Evolutionary conservation across 2,797 vertebrate genomes (phyloP), one percentile per base, ranked within the genome.

Genomic region (Neosalanx taihuensis): DNA sequence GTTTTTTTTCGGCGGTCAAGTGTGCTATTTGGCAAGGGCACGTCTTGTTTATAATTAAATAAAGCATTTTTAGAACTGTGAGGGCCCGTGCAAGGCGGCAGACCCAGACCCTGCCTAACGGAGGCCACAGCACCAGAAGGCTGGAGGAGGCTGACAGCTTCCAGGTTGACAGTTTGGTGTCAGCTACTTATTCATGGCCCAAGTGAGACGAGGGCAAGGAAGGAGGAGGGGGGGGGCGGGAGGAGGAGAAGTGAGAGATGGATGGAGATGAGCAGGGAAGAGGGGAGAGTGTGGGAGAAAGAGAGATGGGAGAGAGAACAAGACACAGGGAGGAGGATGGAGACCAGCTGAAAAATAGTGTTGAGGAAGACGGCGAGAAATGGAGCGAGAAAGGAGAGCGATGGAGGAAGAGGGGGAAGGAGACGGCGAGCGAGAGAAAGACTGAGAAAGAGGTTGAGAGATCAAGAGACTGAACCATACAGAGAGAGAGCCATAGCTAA

Each of bases 151-250:
- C 81, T 88, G 88, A 90, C 80, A 84, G 85, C 80, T 81, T 86
- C 81, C 85, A 83, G 87, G 86, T 82, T 91, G 91, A 92, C 90
- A 93, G 91, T 92, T 91, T 93, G 91, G 92, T 93, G 92, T 91
- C 91, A 92, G 81, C 82, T 89, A 69, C 82, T 89, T 89, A 87
- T 89, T 91, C 85, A 83, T 84, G 88, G 88, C 79, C 87, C 73
- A 81, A 57, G 73, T 85, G 83, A 91, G 88, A 88, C 61, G 81
- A 83, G 76, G 62, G 62, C 76, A 80, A 17, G 33, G 67, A 56
- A 64, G 58, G 65, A 71, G 49, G 73, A 64, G 41, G 1, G 30
- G 13, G 53, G 51, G 51, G 23, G 61, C 4, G 53, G 49, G 63
- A 17, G 63, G 23, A 23, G 76, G 74, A 69, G 57, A 57, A 68